phyloP scores from a whole-genome alignment of 1,140 invertebrate genomes.

The Arion vulgaris region DNA sequence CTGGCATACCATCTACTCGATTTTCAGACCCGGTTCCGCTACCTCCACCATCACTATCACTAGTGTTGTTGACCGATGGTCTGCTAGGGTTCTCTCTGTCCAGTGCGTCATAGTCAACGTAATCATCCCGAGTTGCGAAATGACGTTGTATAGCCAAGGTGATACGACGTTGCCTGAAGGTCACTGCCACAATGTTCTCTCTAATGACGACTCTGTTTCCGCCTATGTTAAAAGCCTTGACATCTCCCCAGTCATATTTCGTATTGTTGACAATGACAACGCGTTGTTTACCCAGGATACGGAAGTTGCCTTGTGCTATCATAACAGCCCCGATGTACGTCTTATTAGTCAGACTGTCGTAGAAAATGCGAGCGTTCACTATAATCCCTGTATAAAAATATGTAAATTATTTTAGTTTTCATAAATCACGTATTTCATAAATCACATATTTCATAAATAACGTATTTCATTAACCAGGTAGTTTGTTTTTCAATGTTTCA shows the following conservation, averaged over 20 bases:
- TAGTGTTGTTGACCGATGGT: background rate
- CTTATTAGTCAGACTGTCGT: constrained; percentile 18
- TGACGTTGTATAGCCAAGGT: constrained; percentile 23
- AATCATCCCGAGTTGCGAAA: background rate
- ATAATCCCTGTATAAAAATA: constrained; percentile 9
- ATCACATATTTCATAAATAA: too few species aligned
- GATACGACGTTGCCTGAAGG: constrained; percentile 26
- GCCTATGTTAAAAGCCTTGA: background rate
- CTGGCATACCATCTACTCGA: constrained; percentile 17
- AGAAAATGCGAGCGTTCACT: constrained; percentile 35
- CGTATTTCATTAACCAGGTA: too few species aligned
- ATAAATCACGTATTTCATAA: too few species aligned
- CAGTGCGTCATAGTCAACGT: background rate
- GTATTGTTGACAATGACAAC: constrained; percentile 26
- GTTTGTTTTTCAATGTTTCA: too few species aligned
- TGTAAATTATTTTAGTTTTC: background rate
- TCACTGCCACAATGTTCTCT: constrained; percentile 26
- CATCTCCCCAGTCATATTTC: constrained; percentile 13
- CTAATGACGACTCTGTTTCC: constrained; percentile 24
- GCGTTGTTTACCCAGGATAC: constrained; percentile 27
- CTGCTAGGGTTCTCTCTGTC: background rate
- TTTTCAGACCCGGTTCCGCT: background rate
- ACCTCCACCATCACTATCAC: background rate
- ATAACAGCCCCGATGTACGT: constrained; percentile 32
- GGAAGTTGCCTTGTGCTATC: constrained; percentile 23